Evolutionary conservation across 2,888 invertebrate genomes (phyloP), one percentile per base, ranked within the genome.

Genomic region (Coelinius sp.): DNA sequence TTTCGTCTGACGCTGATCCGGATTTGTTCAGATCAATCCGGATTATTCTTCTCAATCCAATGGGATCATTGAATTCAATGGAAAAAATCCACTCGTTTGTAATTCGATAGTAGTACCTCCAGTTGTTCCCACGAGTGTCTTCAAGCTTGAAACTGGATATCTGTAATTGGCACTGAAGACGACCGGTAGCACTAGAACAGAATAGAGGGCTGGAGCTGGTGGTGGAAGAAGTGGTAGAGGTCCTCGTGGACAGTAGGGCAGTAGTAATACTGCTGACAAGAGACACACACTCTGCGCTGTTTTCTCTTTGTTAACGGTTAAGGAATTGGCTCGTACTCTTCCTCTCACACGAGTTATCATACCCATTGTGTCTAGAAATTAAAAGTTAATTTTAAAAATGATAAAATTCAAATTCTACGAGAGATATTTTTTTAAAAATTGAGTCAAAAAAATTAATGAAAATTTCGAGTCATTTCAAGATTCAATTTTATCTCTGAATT

Each of bases 251-350:
- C 92, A 92, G 72, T 90, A 90, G 0, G 93, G 93, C 68, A 93
- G 87, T 71, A 93, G 86, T 31, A 93, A 89, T n/a, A 93, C 89
- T 75, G 93, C 88, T 0, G 93, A 92, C 49, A 93, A 85, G 46
- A 93, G 89, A 89, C 93, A 93, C 70, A 93, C 93, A 77, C 92
- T 93, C 85, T 93, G 92, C 5, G 93, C 92, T 71, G 92, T 92
- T 89, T 92, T 92, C 80, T 93, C 92, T 79, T 92, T 91, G 35
- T 92, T 90, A 78, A 91, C 89, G 74, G 91, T 90, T 85, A 92
- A 89, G 44, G 92, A 91, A 83, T 91, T 90, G 84, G 91, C 90
- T 80, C 92, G 90, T 62, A 93, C 89, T 71, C 93, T 89, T n/a
- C 92, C 91, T 59, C 93, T 89, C 80, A 93, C 92, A 82, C 93